Evolutionary conservation across 2,113 vertebrate species (phyloP), one percentile per base, ranked within the genome.

Genomic region (Mystacornis crossleyi): DNA sequence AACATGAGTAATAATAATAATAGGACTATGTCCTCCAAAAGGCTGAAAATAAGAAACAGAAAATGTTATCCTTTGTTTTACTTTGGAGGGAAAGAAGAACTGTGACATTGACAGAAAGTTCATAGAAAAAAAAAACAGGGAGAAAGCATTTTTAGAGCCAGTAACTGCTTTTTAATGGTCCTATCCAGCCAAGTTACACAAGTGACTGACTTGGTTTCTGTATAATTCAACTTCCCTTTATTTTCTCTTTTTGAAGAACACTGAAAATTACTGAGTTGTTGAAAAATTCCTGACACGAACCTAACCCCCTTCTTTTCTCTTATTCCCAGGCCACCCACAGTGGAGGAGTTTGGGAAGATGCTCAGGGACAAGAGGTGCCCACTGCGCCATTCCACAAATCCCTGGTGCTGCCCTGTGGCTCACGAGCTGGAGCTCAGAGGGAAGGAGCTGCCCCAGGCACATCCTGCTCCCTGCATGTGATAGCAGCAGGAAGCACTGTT

Each of bases 331-430:
- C 29, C 4, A 1, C 3, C 12, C 57, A 23, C 14, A 33, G 57
- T 3, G n/a, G 43, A 62, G 47, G 42, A 57, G 23, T 13, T 57
- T 0, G 0, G 43, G 34, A 28, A 0, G 8, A 66, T 18, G 67
- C 66, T 18, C 24, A 17, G 53, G 57, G 73, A 15, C 23, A 3
- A 1, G 2, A 0, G 0, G 28, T 29, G 42, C 47, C 70, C 5
- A 10, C 4, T 0, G 2, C 3, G 3, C 18, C 0, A 0, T 3
- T 6, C 38, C 54, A 12, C n/a, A n/a, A 18, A 19, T 47, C 11
- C 42, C 8, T 23, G 1, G 55, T 1, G 1, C 88, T 9, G 16
- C 48, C 11, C 36, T 17, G 21, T 1, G 2, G 25, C 38, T 74
- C 78, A 2, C 0, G 0, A 9, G 42, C 36, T 24, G 31, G 7